Evolutionary conservation across 2,888 invertebrate species (phyloP).

Genomic region (Litoditis marina): DNA sequence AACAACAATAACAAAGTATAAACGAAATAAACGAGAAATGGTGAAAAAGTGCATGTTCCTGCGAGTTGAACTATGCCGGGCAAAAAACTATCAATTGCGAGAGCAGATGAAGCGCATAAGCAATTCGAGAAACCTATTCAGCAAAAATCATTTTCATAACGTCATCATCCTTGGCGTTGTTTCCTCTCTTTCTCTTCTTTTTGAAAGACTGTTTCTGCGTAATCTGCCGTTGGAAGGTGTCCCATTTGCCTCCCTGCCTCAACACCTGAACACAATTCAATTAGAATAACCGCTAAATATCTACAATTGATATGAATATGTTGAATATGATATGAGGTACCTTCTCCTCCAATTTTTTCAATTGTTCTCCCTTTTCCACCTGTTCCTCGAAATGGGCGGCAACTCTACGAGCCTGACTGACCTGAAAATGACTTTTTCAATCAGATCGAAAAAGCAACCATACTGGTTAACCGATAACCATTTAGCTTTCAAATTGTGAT

Average conservation of each 20-base stretch:
- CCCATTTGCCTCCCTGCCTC: conserved; percentile 58
- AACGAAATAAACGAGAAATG: too few relatives aligned
- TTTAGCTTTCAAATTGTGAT: too few relatives aligned
- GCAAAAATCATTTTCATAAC: conserved; percentile 48
- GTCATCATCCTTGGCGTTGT: conserved; percentile 25
- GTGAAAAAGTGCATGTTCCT: too few relatives aligned
- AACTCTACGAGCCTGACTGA: conserved; percentile 85
- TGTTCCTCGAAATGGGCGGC: conserved; percentile 77
- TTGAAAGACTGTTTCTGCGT: conserved; percentile 43
- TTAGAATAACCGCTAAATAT: neutral
- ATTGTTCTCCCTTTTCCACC: conserved; percentile 62
- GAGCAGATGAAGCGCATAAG: too few relatives aligned
- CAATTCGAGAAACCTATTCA: conserved; percentile 5
- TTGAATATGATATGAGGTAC: conserved; percentile 18
- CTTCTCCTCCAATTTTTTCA: conserved; percentile 57
- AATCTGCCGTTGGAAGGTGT: conserved; percentile 50
- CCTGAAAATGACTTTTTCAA: conserved; percentile 67
- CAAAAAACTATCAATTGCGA: too few relatives aligned
- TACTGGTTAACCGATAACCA: neutral
- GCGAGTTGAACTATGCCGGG: too few relatives aligned
- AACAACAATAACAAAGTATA: too few relatives aligned
- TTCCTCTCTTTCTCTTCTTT: conserved; percentile 30
- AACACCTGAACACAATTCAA: conserved; percentile 26
- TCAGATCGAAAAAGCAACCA: neutral
- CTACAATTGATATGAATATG: neutral